Percentiles rank a stretch among this genome's conserved stretches.
Evolutionary conservation across 2,888 invertebrate species (phyloP).

Genomic region (Rhyacophila evoluta): DNA sequence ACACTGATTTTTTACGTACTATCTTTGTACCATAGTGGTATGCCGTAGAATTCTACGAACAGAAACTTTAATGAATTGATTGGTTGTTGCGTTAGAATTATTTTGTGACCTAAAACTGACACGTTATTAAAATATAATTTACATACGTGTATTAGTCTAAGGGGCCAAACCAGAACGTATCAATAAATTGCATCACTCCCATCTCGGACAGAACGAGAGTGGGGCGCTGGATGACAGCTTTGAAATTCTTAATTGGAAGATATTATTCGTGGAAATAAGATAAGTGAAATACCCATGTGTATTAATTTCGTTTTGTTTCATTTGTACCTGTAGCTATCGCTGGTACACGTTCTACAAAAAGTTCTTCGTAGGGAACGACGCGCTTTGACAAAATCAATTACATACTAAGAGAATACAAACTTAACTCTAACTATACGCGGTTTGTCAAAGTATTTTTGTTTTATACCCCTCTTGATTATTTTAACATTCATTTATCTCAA

Average conservation of each 20-base stretch:
- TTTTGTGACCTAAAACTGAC: too few species aligned
- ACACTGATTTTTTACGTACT: too few species aligned
- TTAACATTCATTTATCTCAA: too few species aligned
- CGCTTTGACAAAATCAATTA: neutral
- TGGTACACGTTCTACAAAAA: neutral
- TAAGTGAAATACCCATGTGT: neutral
- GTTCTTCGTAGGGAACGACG: neutral
- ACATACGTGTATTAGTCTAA: too few species aligned
- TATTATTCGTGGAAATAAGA: neutral
- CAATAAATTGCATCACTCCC: neutral
- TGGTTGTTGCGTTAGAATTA: too few species aligned
- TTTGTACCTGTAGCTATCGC: neutral
- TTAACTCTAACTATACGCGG: neutral
- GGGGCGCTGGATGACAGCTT: neutral
- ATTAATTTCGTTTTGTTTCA: neutral
- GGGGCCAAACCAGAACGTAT: too few species aligned
- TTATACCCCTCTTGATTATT: too few species aligned
- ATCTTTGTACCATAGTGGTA: too few species aligned
- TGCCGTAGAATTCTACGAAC: too few species aligned
- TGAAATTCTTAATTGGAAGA: neutral
- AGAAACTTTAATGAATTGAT: too few species aligned
- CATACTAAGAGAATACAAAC: neutral
- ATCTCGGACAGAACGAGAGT: neutral
- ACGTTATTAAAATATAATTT: too few species aligned
- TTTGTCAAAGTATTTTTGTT: too few species aligned